Evolutionary conservation across 1,140 invertebrate genomes (phyloP), one percentile per base, ranked within the genome.

Genomic region (Oppia nitens): DNA sequence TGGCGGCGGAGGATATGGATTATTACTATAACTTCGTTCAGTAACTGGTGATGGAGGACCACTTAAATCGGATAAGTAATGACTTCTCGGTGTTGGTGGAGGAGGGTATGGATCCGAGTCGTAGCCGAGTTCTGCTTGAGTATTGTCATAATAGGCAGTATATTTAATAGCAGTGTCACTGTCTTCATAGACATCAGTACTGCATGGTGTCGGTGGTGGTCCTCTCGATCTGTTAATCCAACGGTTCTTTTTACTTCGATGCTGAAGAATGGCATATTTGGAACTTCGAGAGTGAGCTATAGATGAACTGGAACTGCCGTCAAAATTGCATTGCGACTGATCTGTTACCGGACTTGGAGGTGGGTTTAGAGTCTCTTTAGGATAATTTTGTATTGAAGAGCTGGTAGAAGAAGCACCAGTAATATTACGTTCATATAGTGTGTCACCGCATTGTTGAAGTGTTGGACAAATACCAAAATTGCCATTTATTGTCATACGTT

Each of bases 181-280:
- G 60, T 92, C 88, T 66, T 91, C 86, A 69, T 85, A 90, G 12
- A 92, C 84, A 69, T 94, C 90, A 2, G 91, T 94, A 63, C 86
- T 88, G 69, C 88, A 93, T 0, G 91, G 90, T 6, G 90, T 94
- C 2, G 89, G 89, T 1, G 88, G 89, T 20, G 90, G 90, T 1
- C 87, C 87, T 64, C 84, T 81, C 73, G 88, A 85, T 27, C 81
- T 81, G 21, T 52, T 59, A 3, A 24, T 26, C 29, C n/a, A 14
- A 9, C 52, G 14, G 12, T 11, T 14, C 2, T 54, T 49, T 29
- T 52, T 59, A 45, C 27, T 11, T 17, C 25, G 14, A 54, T 9
- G 17, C 21, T 78, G 79, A 62, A 83, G 79, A 69, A 88, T 86
- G 67, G 83, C 81, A 24, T 83, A 75, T 69, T 86, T 85, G 4